A percentile compares a stretch with the other conserved stretches of the same genome.
Conservation (phyloP, 2,797 vertebrate species). For the Epinephelus malabaricus region DNA sequence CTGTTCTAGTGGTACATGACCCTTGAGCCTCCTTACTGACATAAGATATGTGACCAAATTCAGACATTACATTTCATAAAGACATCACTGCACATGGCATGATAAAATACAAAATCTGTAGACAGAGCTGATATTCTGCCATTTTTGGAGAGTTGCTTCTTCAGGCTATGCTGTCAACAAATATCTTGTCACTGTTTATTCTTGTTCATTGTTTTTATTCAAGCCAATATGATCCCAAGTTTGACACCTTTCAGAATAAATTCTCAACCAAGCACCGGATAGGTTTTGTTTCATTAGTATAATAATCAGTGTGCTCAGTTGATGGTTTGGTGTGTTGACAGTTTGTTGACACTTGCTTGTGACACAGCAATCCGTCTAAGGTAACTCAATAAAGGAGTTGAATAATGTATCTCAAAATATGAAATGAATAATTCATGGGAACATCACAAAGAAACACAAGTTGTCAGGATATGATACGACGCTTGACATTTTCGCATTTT, state of each 20-base stretch:
- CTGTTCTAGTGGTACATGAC: slow-evolving; percentile 16
- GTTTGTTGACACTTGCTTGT: slow-evolving; percentile 31
- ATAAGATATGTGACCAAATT: slow-evolving; percentile 2
- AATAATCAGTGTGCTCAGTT: slow-evolving; percentile 20
- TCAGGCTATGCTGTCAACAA: slow-evolving; percentile 10
- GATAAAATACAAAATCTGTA: background rate
- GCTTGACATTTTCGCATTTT: slow-evolving; percentile 42
- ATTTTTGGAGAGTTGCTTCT: background rate
- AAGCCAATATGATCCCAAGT: slow-evolving; percentile 13
- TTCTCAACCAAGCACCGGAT: slow-evolving; percentile 13
- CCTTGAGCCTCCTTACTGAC: slow-evolving; percentile 15
- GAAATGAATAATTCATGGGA: slow-evolving; percentile 64
- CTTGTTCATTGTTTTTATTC: background rate
- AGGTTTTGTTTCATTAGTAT: slow-evolving; percentile 29
- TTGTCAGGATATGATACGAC: slow-evolving; percentile 14
- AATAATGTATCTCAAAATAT: slow-evolving; percentile 56
- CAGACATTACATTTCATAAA: slow-evolving; percentile 4
- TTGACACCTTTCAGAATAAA: slow-evolving; percentile 43
- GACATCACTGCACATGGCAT: background rate
- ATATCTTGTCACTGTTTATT: slow-evolving; percentile 21
- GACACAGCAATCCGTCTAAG: slow-evolving; percentile 35
- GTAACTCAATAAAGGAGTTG: slow-evolving; percentile 40
- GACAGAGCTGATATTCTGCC: background rate
- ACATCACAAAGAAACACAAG: slow-evolving; percentile 28
- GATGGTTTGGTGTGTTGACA: slow-evolving; percentile 19